Conservation (phyloP, 1,140 invertebrate genomes). For the Spodoptera frugiperda region DNA sequence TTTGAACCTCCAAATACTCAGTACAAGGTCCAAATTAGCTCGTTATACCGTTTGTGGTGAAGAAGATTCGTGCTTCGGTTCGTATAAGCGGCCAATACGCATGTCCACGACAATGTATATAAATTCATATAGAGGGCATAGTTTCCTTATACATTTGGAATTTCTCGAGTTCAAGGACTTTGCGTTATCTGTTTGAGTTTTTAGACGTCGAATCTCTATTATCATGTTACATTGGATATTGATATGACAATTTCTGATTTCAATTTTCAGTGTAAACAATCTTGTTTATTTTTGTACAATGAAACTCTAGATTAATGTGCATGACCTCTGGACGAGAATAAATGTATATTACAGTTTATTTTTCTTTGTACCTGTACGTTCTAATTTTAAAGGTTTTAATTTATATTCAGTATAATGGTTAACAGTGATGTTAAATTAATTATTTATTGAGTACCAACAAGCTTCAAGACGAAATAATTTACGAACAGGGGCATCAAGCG, state of each 20-base stretch:
- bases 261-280: slow-evolving; percentile 15
- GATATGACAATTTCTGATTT: slow-evolving; percentile 39
- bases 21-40: slow-evolving; percentile 64
- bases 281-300: slow-evolving; percentile 7
- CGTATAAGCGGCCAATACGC: slow-evolving; percentile 83
- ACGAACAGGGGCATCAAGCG: not conserved
- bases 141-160: slow-evolving; percentile 83
- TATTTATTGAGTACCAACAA: not conserved
- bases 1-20: slow-evolving; percentile 54
- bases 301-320: not conserved
- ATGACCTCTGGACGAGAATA: not conserved
- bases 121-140: slow-evolving; percentile 80
- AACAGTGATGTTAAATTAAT: not conserved
- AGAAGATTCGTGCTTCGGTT: slow-evolving; percentile 81
- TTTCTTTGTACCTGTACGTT: too few species aligned
- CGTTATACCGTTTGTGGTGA: slow-evolving; percentile 62
- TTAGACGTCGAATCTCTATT: slow-evolving; percentile 55
- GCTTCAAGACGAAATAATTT: not conserved
- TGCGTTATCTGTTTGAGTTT: slow-evolving; percentile 75
- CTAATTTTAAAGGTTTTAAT: too few species aligned
- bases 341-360: not conserved
- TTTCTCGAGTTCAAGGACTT: slow-evolving; percentile 84
- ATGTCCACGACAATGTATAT: slow-evolving; percentile 84
- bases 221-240: slow-evolving; percentile 54
- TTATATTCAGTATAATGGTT: too few species aligned